phyloP scores from a whole-genome alignment of 2,888 invertebrate genomes.

The Scaptomyza caliginosa region DNA sequence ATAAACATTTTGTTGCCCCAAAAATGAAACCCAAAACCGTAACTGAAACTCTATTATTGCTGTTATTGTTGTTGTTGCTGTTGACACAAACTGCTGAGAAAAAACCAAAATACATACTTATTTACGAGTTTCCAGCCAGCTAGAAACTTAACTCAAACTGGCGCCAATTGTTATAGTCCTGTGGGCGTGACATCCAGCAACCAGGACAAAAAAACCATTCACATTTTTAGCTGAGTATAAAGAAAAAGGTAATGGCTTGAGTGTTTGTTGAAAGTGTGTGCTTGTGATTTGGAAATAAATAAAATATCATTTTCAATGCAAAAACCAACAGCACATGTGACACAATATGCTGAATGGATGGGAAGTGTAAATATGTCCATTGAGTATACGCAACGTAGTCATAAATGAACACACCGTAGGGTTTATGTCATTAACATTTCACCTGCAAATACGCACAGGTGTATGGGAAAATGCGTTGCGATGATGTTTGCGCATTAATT shows the following conservation, averaged over 20 bases:
- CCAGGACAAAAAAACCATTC: slow-evolving; percentile 24
- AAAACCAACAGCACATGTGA: no score
- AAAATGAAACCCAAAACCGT: slow-evolving; percentile 50
- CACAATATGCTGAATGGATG: background rate
- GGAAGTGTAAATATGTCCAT: slow-evolving; percentile 15
- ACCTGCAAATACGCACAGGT: slow-evolving; percentile 31
- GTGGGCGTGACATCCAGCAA: slow-evolving; percentile 35
- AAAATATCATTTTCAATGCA: no score
- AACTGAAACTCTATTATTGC: slow-evolving; percentile 25
- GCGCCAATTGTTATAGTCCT: slow-evolving; percentile 49
- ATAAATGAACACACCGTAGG: slow-evolving; percentile 29
- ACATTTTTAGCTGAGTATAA: slow-evolving; percentile 17
- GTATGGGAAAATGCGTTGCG: slow-evolving; percentile 9
- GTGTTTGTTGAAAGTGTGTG: slow-evolving; percentile 1
- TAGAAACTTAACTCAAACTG: slow-evolving; percentile 46
- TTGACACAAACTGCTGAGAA: slow-evolving; percentile 26
- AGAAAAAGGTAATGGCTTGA: slow-evolving; percentile 9
- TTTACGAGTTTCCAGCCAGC: slow-evolving; percentile 43
- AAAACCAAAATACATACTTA: slow-evolving; percentile 46
- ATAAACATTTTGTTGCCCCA: slow-evolving; percentile 56
- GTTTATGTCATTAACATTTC: slow-evolving; percentile 65
- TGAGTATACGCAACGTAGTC: slow-evolving; percentile 37
- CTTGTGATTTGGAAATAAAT: background rate
- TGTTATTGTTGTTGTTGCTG: slow-evolving; percentile 5
- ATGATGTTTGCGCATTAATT: slow-evolving; percentile 71